Conservation (phyloP, 2,888 invertebrate species). For the Coelinius sp. region DNA sequence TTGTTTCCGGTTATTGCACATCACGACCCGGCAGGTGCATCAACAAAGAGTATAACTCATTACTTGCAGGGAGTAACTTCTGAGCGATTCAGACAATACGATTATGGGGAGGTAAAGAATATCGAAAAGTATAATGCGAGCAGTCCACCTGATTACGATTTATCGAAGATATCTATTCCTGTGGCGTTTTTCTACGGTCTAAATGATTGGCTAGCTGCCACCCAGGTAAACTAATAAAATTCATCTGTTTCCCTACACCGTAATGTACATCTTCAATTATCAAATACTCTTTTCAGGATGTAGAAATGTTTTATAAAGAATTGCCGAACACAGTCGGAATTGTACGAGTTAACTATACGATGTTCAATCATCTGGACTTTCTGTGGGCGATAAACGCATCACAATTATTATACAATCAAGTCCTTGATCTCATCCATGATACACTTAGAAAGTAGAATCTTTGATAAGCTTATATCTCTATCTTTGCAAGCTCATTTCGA, state of each 20-base stretch:
- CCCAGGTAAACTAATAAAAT: slow-evolving; percentile 67
- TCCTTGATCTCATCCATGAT: neutral
- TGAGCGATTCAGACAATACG: slow-evolving; percentile 78
- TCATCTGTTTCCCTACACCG: neutral
- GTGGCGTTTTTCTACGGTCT: slow-evolving; percentile 78
- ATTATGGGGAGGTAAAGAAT: slow-evolving; percentile 79
- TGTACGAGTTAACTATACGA: neutral
- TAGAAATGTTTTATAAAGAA: neutral
- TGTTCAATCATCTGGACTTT: neutral
- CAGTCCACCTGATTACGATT: slow-evolving; percentile 77
- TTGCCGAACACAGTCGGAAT: neutral
- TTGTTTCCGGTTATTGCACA: neutral
- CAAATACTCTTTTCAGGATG: neutral
- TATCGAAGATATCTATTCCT: slow-evolving; percentile 76
- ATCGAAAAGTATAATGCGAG: slow-evolving; percentile 74
- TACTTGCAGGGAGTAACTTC: slow-evolving; percentile 76
- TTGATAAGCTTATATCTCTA: no score
- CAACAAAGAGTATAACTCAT: slow-evolving; percentile 81
- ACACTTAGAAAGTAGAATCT: no score
- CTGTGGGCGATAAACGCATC: neutral
- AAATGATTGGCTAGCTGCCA: slow-evolving; percentile 82
- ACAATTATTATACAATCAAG: neutral
- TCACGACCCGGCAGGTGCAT: slow-evolving; percentile 73
- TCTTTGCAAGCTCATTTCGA: no score
- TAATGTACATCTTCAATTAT: neutral